Evolutionary conservation across 2,113 vertebrate genomes (phyloP).

Genomic region (Amblyornis subalaris): DNA sequence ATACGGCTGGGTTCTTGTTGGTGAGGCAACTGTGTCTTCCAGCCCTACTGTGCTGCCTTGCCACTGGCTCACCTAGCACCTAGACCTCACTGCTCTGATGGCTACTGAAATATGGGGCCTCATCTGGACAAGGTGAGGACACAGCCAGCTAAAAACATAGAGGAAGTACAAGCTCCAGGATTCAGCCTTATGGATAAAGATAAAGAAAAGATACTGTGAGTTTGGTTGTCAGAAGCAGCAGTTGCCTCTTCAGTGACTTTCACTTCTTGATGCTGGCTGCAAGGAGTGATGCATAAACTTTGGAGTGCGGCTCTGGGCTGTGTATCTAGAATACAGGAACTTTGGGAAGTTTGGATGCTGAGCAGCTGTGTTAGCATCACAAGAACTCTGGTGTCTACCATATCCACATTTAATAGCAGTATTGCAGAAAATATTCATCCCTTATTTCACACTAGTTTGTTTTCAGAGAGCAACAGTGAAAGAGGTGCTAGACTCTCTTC

Average conservation of each 20-base stretch:
- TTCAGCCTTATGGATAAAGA: not conserved
- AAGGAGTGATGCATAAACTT: not conserved
- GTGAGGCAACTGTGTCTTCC: accelerated
- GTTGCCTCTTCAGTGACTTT: not conserved
- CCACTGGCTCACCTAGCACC: not conserved
- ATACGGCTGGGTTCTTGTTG: accelerated
- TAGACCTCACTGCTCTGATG: not conserved
- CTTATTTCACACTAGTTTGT: not conserved
- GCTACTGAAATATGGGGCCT: accelerated
- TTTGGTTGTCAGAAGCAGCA: not conserved
- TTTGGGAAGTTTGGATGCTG: not conserved
- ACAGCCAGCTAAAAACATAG: not conserved
- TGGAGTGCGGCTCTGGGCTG: not conserved
- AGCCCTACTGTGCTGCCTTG: accelerated
- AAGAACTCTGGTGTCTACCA: not conserved
- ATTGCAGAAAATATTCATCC: not conserved
- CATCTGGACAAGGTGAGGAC: not conserved
- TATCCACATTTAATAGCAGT: not conserved
- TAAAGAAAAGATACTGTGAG: accelerated
- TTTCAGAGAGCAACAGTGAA: not conserved
- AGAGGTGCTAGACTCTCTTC: not conserved
- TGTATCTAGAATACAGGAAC: not conserved
- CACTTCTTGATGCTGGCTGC: accelerated
- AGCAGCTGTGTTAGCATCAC: not conserved
- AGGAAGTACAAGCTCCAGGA: not conserved